Conservation (phyloP, 2,888 invertebrate genomes). For the Megamerina dolium region DNA sequence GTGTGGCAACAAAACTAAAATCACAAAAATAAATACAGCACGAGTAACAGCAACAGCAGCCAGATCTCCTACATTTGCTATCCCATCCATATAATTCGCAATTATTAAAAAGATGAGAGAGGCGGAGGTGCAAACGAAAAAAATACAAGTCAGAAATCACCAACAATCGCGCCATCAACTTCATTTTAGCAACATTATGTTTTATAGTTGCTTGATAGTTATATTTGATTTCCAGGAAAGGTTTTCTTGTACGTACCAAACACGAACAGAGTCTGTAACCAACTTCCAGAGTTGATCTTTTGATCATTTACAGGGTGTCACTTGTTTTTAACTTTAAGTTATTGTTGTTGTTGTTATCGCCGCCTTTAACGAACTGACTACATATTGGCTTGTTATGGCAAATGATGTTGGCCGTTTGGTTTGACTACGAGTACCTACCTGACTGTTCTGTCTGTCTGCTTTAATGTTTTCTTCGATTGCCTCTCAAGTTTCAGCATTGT, state of each 20-base stretch:
- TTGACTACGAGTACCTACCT: too few species aligned
- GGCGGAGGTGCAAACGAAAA: too few species aligned
- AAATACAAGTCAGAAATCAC: too few species aligned
- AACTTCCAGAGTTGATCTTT: constrained; percentile 22
- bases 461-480: too few species aligned
- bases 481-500: too few species aligned
- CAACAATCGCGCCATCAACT: constrained; percentile 1
- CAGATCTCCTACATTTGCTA: too few species aligned
- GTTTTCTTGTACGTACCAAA: too few species aligned
- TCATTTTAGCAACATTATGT: background rate
- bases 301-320: constrained; percentile 21
- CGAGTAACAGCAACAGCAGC: constrained; percentile 2
- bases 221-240: constrained; percentile 18
- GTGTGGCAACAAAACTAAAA: constrained; percentile 1
- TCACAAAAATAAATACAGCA: background rate
- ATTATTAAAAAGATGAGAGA: too few species aligned
- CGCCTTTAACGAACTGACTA: background rate
- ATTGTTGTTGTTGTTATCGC: constrained; percentile 1
- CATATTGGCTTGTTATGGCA: background rate
- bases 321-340: constrained; percentile 8
- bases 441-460: too few species aligned
- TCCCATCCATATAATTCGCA: too few species aligned
- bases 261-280: too few species aligned
- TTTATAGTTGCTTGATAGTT: constrained; percentile 1
- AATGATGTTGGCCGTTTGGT: background rate